These are phyloP conservation scores for Dryoscopus gambensis DNA, from an alignment of 2,113 vertebrate genomes.

Conservation along the genomic window DNA sequence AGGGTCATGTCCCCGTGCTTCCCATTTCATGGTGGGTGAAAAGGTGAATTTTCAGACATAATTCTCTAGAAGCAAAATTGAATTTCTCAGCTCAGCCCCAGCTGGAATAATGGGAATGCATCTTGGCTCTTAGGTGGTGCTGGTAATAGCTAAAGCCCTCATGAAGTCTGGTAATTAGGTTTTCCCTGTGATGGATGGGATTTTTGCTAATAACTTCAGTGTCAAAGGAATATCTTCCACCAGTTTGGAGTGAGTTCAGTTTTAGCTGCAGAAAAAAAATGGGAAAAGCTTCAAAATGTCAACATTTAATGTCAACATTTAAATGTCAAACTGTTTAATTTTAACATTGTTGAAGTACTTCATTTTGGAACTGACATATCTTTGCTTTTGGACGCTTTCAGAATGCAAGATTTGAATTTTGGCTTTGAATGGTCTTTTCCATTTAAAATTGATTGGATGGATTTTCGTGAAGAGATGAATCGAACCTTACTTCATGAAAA, in stretches of 20 bases:
- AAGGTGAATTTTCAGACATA: neutral
- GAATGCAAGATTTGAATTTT: neutral
- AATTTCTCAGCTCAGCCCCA: neutral
- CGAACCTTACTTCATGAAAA: neutral
- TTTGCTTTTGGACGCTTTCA: neutral
- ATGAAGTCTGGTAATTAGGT: neutral
- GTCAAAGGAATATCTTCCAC: neutral
- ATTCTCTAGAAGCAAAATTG: neutral
- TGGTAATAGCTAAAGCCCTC: neutral
- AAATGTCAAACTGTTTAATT: slow-evolving; percentile 3
- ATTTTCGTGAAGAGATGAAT: neutral
- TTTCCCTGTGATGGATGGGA: neutral
- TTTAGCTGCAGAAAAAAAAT: neutral
- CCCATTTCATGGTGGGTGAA: neutral
- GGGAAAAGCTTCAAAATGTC: neutral
- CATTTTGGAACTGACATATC: neutral
- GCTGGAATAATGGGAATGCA: neutral
- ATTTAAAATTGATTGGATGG: neutral
- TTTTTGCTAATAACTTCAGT: slow-evolving; percentile 17
- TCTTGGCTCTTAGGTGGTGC: neutral
- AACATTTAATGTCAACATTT: neutral
- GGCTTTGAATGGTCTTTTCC: neutral
- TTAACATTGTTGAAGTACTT: neutral
- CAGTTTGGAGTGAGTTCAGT: neutral
- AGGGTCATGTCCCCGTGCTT: neutral